Evolutionary conservation across 2,888 invertebrate genomes (phyloP), one percentile per base, ranked within the genome.

Genomic region (Campoplex nolae): DNA sequence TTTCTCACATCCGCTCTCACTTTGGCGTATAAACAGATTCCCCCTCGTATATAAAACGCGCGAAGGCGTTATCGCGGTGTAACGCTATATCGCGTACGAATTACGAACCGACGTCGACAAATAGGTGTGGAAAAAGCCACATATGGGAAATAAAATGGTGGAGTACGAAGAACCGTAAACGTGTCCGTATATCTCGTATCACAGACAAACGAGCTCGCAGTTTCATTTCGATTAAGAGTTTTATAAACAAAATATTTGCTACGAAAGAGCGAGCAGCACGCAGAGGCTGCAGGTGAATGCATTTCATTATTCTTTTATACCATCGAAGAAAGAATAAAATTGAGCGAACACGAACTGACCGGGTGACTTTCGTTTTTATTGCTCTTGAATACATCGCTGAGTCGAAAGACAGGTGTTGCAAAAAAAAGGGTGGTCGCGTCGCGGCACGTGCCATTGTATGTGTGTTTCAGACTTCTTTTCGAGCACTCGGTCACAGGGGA

Each of bases 51-150:
- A 76, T 65, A 65, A 76, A 32, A 32, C 62, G 32, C n/a, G 42
- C 35, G 35, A 35, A 76, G 48, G 65, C 65, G 62, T 76, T 76
- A 76, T 76, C 76, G 65, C 76, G n/a, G 48, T 18, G 45, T 70
- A 45, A 45, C 42, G 45, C 70, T 70, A 70, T 45, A 70, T 70
- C 70, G 45, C 70, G 42, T 45, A 16, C 42, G 28, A 82, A 78
- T 77, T 82, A 73, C 82, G 67, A 58, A 54, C 74, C 18, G 74
- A 82, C 81, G 68, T 82, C 77, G 82, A 82, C 82, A 68, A 78
- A 85, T 82, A 71, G 65, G 45, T 54, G 38, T 38, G 38, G 71
- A 65, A 76, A 80, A 71, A 85, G 65, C 18, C 32, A 32, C 32
- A 32, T 62, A 62, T 62, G 62, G 32, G 8, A 28, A 18, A 51